These are phyloP conservation scores for Stomorhina lunata DNA, from an alignment of 2,888 invertebrate species.

Conservation along the genomic window DNA sequence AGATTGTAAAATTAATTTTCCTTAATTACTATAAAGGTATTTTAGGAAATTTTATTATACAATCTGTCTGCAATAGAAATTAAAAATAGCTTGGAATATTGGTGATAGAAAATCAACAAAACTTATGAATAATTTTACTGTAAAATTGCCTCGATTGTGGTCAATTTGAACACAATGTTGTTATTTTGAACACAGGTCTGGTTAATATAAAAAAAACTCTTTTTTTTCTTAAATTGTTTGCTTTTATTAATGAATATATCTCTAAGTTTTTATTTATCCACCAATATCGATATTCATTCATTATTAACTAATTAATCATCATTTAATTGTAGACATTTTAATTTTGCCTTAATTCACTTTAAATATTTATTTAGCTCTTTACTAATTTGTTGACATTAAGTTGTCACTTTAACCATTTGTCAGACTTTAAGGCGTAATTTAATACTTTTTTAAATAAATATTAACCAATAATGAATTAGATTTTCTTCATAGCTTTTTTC, in stretches of 20 bases:
- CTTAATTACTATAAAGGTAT: too few relatives aligned
- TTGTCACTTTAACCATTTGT: slow-evolving; percentile 10
- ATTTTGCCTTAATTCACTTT: slow-evolving; percentile 34
- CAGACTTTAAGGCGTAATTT: not conserved
- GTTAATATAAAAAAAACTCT: too few relatives aligned
- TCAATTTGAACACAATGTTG: too few relatives aligned
- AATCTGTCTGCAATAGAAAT: too few relatives aligned
- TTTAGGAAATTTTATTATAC: too few relatives aligned
- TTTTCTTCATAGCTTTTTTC: not conserved
- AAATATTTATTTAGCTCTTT: slow-evolving; percentile 57
- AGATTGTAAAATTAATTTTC: too few relatives aligned
- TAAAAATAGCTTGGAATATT: too few relatives aligned
- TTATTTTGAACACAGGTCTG: too few relatives aligned
- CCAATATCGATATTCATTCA: slow-evolving; percentile 14
- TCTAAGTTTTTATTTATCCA: not conserved
- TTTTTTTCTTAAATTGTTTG: not conserved
- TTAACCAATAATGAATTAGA: slow-evolving; percentile 24
- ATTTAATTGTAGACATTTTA: not conserved
- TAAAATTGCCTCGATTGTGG: not conserved
- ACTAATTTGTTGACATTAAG: slow-evolving; percentile 52
- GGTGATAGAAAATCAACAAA: not conserved
- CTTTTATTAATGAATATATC: not conserved
- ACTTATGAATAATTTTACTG: not conserved
- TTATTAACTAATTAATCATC: slow-evolving; percentile 40
- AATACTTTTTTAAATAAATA: slow-evolving; percentile 44